Base-by-base conservation (phyloP, 2,797 vertebrate genomes). In the Benthosema pterotum region DNA sequence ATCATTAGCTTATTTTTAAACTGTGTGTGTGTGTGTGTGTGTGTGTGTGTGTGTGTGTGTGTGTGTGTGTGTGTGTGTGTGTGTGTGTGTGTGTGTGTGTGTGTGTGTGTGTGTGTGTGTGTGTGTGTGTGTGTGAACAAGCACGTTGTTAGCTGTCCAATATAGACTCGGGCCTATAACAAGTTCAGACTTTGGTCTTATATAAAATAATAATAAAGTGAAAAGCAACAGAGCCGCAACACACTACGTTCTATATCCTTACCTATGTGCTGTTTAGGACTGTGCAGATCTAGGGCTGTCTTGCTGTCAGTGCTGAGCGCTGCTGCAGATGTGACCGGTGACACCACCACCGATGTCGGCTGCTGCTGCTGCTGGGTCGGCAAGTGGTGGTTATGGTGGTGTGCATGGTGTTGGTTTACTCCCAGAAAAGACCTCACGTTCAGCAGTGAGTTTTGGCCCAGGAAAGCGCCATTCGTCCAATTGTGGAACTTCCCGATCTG, bases 401-500 rank as follows among this genome's bases (percentile, higher is more conserved):
- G 25, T 93, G 86, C n/a, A 0, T 97, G 96, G 74, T 96, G 94
- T 56, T 96, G 93, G 74, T 95, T 96, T 81, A 97, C 96, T 89
- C 97, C 96, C 89, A 99, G 90, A 83, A 99, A 95, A 66, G 97
- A 98, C 74, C 96, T 94, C 69, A 99, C 94, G 11, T 97, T 99
- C 71, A 99, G 89, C 90, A 99, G 91, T 47, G 97, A 97, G 87
- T 96, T 96, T 87, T 98, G 97, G 28, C 95, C 94, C 54, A 98
- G 94, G 89, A 99, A 97, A 49, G 96, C 95, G 55, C 97, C 94
- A 62, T 96, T 98, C 83, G 97, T 98, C 97, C 97, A 99, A 92
- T 97, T 98, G 91, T 98, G 96, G 88, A 99, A 97, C 92, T 99
- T 99, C 76, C 97, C 95, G 77, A 99, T 98, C 88, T 98, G 97